Evolutionary conservation across 2,797 vertebrate species (phyloP), one percentile per base, ranked within the genome.

Genomic region (Peromyscus attwateri): DNA sequence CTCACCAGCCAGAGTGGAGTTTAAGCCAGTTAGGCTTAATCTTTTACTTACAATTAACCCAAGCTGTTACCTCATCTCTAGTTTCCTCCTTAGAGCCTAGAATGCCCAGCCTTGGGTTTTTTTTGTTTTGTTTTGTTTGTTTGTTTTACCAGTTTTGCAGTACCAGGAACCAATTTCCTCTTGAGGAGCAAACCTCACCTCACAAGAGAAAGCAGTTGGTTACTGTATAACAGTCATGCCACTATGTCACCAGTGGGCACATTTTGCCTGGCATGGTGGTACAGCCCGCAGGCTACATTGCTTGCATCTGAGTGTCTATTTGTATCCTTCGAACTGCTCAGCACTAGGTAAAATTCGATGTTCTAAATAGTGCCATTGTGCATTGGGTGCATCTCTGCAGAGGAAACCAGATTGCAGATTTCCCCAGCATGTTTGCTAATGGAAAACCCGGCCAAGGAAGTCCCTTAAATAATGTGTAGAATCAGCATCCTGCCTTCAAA

Each of bases 391-490:
- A 60, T 93, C 73, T 70, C 14, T 92, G 25, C 34, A 70, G 34
- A 91, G n/a, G 29, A 68, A 9, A 81, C n/a, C 68, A 52, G 71
- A 21, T 84, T 92, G 23, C 95, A 95, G 55, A 64, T 87, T 71
- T 88, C 97, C 97, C 97, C 84, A 75, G 88, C 93, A 70, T 87
- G 57, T 94, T 98, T 62, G 0, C 93, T 97, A 98, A 98, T 80
- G 94, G 96, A 95, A 98, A 96, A 29, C 94, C 92, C 96, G 95
- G 90, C 96, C 94, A 76, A 98, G 87, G 92, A 71, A 92, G 21
- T 2, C 0, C 96, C 87, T 96, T 97, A 96, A 98, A 96, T 98
- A 96, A 95, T 73, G 91, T 16, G 83, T 62, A 55, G 92, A 98
- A 95, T 97, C 94, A 79, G 89, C 1, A 4, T 90, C 75, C 77